Base-by-base conservation (phyloP, 2,888 invertebrate species). In the Cerastoderma edule region DNA sequence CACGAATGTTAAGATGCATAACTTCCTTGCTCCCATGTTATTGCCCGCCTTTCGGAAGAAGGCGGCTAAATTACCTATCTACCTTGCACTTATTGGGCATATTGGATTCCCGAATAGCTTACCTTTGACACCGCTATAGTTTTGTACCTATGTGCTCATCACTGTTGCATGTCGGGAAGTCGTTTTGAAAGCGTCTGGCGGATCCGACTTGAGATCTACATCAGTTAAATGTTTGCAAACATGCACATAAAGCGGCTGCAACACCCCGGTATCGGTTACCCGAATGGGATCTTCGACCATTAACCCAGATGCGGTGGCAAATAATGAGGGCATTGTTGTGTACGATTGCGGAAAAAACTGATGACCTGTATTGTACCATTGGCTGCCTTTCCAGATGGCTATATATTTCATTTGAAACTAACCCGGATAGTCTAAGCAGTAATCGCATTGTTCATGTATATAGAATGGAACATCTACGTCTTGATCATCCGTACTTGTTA, bases 141-240 rank as follows among this genome's bases (percentile, higher is more conserved):
- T 57, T 57, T 57, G 57, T 57, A 57, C 57, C 57, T 57, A 57
- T 32, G 32, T 32, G 2, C 19, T 57, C 57, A 32, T 16, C 57
- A 57, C 32, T 28, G 57, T 57, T 32, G 57, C 57, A 32, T 57
- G 57, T 57, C 57, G 57, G 33, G 57, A 57, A 57, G 32, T 57
- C 57, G 33, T 57, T 57, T 57, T 16, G n/a, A n/a, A 33, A 57
- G 57, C 57, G 33, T 57, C 57, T 57, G 57, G 57, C 32, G 30
- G 57, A 32, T 33, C 32, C 24, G 16, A 8, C 33, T 57, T 32
- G 33, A 57, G 57, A 57, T 57, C 32, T 28, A 32, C 57, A 57
- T 57, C 57, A 30, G 30, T 28, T 57, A 57, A 57, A 33, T 57
- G 32, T 22, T 22, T 32, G 32, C 1, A 57, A 57, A 57, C 57